phyloP scores from a whole-genome alignment of 1,140 invertebrate species.

The Sitodiplosis mosellana region DNA sequence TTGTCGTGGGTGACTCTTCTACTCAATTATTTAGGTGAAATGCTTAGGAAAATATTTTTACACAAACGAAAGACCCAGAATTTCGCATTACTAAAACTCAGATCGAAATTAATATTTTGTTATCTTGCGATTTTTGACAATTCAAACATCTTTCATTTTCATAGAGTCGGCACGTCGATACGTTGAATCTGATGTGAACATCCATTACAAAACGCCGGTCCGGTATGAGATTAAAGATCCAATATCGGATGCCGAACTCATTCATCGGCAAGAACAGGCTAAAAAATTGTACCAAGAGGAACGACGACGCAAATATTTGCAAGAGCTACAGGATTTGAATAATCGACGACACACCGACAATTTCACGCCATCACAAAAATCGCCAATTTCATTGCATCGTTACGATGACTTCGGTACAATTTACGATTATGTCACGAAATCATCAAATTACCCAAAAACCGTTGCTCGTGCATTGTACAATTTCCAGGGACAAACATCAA shows the following conservation, averaged over 20 bases:
- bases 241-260: constrained; percentile 64
- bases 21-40: too few relatives aligned
- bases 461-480: constrained; percentile 76
- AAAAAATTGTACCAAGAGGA: constrained; percentile 76
- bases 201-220: constrained; percentile 76
- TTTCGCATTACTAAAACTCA: too few relatives aligned
- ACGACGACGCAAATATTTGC: constrained; percentile 63
- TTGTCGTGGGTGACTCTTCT: too few relatives aligned
- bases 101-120: too few relatives aligned
- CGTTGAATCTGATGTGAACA: constrained; percentile 80
- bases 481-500: constrained; percentile 70
- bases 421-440: constrained; percentile 33
- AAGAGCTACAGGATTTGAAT: constrained; percentile 80
- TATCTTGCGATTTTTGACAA: too few relatives aligned
- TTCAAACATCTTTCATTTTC: too few relatives aligned
- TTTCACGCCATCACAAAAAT: constrained; percentile 82
- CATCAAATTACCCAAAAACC: constrained; percentile 34
- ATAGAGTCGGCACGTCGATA: constrained; percentile 70
- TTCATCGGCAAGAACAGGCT: constrained; percentile 72
- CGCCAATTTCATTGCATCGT: constrained; percentile 75
- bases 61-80: too few relatives aligned
- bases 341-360: constrained; percentile 78
- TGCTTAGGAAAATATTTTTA: too few relatives aligned
- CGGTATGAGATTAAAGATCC: constrained; percentile 65
- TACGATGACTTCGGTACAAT: constrained; percentile 72